Evolutionary conservation across 2,797 vertebrate genomes (phyloP).

Genomic region (Sparus aurata): DNA sequence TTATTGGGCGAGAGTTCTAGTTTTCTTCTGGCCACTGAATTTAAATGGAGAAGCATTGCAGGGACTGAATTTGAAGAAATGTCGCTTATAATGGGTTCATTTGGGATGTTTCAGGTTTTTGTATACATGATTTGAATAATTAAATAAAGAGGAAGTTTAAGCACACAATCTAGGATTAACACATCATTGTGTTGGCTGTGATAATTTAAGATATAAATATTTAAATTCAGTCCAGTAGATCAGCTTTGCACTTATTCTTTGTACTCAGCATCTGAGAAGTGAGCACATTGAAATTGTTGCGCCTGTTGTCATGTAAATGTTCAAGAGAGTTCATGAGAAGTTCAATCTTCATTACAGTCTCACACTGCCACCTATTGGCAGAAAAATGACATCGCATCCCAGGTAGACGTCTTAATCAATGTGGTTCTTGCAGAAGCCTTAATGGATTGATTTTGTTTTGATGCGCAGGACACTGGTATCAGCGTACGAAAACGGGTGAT

Average conservation of each 20-base stretch:
- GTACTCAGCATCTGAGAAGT: conserved; percentile 35
- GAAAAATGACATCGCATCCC: conserved; percentile 21
- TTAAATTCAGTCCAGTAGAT: conserved; percentile 31
- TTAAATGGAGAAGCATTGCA: neutral
- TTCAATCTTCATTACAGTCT: conserved; percentile 72
- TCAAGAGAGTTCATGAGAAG: conserved; percentile 76
- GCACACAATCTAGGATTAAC: neutral
- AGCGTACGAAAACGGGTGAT: conserved; percentile 98
- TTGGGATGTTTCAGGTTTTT: conserved; percentile 4
- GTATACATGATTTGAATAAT: neutral
- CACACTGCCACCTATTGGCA: conserved; percentile 76
- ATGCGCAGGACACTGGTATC: conserved; percentile 95
- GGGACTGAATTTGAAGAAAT: conserved; percentile 1
- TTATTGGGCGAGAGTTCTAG: neutral
- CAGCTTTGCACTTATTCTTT: conserved; percentile 32
- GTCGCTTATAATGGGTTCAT: neutral
- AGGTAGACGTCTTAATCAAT: neutral
- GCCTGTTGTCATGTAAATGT: conserved; percentile 80
- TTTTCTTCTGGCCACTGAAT: neutral
- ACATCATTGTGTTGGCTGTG: neutral
- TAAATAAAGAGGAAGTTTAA: neutral
- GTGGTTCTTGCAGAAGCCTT: neutral
- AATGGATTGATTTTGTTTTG: conserved; percentile 15
- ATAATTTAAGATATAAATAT: neutral
- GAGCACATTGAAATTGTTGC: conserved; percentile 71